Conservation (phyloP, 1,140 invertebrate species). For the Homalodisca vitripennis region DNA sequence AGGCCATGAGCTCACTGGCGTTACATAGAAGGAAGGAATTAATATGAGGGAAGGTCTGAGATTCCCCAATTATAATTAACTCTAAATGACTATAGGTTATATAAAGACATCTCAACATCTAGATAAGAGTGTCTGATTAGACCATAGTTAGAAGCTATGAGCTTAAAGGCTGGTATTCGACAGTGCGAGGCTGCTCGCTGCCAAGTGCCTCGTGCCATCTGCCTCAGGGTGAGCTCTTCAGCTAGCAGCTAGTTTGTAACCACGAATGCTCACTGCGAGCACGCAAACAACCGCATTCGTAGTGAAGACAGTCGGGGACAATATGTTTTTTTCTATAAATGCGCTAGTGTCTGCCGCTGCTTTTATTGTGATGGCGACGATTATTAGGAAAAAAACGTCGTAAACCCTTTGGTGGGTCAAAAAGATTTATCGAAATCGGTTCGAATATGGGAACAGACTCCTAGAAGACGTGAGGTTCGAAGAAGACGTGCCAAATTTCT, state of each 20-base stretch:
- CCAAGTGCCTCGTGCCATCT: not conserved
- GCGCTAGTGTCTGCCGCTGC: not conserved
- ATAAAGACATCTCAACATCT: no score
- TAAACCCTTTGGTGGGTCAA: not conserved
- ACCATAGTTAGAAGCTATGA: no score
- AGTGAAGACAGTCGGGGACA: not conserved
- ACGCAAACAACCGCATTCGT: not conserved
- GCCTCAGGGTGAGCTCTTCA: not conserved
- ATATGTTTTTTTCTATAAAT: not conserved
- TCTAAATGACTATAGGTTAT: no score
- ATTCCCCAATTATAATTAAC: no score
- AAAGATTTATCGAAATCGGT: not conserved
- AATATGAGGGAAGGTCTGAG: no score
- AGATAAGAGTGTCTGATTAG: no score
- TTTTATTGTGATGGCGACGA: not conserved
- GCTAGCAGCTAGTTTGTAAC: not conserved
- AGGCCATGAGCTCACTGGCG: no score
- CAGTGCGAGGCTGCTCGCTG: not conserved
- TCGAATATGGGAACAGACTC: not conserved
- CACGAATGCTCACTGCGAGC: not conserved
- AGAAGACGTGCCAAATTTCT: not conserved
- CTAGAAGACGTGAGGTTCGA: not conserved
- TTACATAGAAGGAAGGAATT: no score
- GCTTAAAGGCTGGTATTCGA: not conserved
- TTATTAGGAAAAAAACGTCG: not conserved